Evolutionary conservation across 2,113 vertebrate species (phyloP).

Genomic region (Seriola quinqueradiata): DNA sequence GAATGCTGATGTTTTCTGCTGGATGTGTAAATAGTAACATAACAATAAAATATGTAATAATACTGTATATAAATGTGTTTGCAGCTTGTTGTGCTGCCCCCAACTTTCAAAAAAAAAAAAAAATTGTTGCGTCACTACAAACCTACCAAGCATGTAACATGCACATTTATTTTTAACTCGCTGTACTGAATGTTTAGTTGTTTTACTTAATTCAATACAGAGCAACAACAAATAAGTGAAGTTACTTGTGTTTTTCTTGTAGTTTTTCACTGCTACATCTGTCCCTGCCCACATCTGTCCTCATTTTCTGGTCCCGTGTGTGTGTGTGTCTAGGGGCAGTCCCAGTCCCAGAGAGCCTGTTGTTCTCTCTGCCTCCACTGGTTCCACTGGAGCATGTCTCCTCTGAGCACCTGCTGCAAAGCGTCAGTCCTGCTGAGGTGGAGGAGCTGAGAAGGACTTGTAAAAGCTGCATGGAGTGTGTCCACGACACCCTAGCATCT

Average conservation of each 20-base stretch:
- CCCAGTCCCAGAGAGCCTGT: constrained; percentile 85
- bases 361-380: constrained; percentile 70
- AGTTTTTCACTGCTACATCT: background rate
- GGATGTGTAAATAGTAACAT: too few species aligned
- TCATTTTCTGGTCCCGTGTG: background rate
- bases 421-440: constrained; percentile 64
- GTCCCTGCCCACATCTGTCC: background rate
- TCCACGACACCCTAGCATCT: constrained; percentile 81
- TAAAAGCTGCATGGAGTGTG: constrained; percentile 74
- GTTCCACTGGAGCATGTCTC: constrained; percentile 56
- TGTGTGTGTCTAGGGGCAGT: constrained; percentile 83
- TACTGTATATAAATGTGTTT: background rate
- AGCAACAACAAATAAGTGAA: background rate
- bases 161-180: too few species aligned
- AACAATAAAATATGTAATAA: too few species aligned
- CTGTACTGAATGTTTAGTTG: too few species aligned
- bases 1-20: too few species aligned
- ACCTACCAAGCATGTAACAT: too few species aligned
- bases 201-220: too few species aligned
- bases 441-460: constrained; percentile 75
- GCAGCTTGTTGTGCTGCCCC: too few species aligned
- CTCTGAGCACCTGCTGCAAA: constrained; percentile 67
- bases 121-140: too few species aligned
- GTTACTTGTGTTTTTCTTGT: background rate
- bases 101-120: too few species aligned